Evolutionary conservation across 2,113 vertebrate species (phyloP).

Genomic region (Trichomycterus rosablanca): DNA sequence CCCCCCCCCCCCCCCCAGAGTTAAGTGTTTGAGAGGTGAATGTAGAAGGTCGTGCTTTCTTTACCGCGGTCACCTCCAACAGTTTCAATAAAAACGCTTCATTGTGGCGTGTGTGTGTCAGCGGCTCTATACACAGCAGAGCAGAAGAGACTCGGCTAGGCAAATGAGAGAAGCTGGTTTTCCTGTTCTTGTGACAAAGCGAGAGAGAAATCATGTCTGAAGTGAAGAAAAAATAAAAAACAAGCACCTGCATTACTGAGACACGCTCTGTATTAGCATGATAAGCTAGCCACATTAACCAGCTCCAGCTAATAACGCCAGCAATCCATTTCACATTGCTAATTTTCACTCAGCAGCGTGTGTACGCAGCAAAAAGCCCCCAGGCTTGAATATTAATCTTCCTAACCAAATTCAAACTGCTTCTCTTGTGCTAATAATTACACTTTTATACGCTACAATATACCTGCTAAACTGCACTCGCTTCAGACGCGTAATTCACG

Average conservation of each 20-base stretch:
- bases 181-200: not conserved
- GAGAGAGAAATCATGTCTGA: conserved; percentile 8
- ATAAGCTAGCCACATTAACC: conserved; percentile 10
- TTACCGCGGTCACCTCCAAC: conserved; percentile 5
- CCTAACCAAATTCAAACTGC: not conserved
- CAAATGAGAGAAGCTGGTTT: conserved; percentile 25
- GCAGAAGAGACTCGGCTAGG: not conserved
- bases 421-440: not conserved
- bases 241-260: conserved; percentile 11
- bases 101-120: not conserved
- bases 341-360: not conserved
- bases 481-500: too few species aligned
- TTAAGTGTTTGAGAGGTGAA: conserved; percentile 77
- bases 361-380: not conserved
- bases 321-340: conserved; percentile 13
- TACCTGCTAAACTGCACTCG: conserved; percentile 1
- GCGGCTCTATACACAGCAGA: not conserved
- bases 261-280: not conserved
- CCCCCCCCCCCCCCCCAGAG: too few species aligned
- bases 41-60: conserved; percentile 68
- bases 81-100: not conserved
- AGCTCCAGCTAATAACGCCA: not conserved
- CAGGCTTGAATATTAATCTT: conserved; percentile 2
- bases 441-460: not conserved
- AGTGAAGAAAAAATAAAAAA: not conserved